Evolutionary conservation across 2,888 invertebrate genomes (phyloP), one percentile per base, ranked within the genome.

Genomic region (Xylota sylvarum): DNA sequence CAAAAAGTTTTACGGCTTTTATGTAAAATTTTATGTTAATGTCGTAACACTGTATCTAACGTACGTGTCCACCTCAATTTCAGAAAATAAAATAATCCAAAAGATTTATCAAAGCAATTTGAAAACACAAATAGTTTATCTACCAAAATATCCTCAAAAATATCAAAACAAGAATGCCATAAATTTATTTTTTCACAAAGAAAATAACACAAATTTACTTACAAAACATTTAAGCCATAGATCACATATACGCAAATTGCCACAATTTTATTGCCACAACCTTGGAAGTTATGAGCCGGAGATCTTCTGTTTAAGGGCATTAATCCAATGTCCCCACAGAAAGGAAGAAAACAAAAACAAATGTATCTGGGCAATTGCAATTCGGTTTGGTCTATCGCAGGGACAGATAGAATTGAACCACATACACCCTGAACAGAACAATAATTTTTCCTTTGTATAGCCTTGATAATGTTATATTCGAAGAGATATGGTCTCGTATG

Each of bases 171-270:
- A 67, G 37, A 76, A 48, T 43, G 56, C 56, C 9, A 58, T 48
- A 58, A 67, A 67, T 64, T 32, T 43, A 9, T 56, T 55, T 46
- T 55, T 74, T 23, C 40, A 5, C 48, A 30, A 37, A 40, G 32
- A 32, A 55, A 62, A 64, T 62, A 67, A 69, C 30, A 37, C 7
- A 35, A 58, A 60, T 72, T 48, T 72, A 58, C 72, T 62, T 52
- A 60, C 60, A 60, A 60, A 69, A 58, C 52, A 69, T 77, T 77
- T 58, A 60, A 69, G 58, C 69, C 37, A 60, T 69, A 46, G 40
- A 65, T 72, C 72, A 72, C 23, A 69, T 27, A 62, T 77, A 83
- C 72, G 77, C 77, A 83, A 83, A 78, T 83, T 83, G 52, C 60
- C 55, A 50, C 56, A 67, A 52, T 72, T 83, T 83, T 78, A 83